phyloP scores from a whole-genome alignment of 1,140 invertebrate genomes.

The Marisa cornuarietis region DNA sequence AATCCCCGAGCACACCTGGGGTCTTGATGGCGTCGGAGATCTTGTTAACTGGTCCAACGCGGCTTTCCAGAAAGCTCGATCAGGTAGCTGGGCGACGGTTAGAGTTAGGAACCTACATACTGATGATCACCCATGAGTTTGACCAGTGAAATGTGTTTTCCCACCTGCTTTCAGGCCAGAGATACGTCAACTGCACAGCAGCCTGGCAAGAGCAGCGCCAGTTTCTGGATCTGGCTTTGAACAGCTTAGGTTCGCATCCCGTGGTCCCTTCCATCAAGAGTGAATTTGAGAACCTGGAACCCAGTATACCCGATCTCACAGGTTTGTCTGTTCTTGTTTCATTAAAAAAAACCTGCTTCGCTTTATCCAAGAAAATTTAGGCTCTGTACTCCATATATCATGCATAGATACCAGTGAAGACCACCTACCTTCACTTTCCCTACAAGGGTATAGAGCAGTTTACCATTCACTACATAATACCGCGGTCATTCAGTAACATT shows the following conservation, averaged over 20 bases:
- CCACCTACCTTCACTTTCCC: too few relatives aligned
- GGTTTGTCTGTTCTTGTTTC: conserved; percentile 27
- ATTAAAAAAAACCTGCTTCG: neutral
- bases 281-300: conserved; percentile 28
- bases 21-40: conserved; percentile 43
- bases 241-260: conserved; percentile 36
- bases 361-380: neutral
- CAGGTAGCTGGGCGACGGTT: conserved; percentile 30
- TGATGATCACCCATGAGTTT: neutral
- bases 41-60: conserved; percentile 52
- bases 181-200: conserved; percentile 37
- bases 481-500: too few relatives aligned
- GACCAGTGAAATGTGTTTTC: neutral
- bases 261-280: conserved; percentile 25
- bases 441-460: too few relatives aligned
- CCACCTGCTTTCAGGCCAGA: conserved; percentile 26
- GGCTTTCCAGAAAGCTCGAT: conserved; percentile 38
- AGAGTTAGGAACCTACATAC: too few relatives aligned
- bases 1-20: conserved; percentile 60
- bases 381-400: too few relatives aligned
- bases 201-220: conserved; percentile 48
- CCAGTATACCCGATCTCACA: conserved; percentile 34
- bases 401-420: too few relatives aligned
- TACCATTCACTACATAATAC: too few relatives aligned
- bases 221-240: conserved; percentile 41